These are phyloP conservation scores for Leptodactylus fallax DNA, from an alignment of 2,797 vertebrate genomes.

Conservation along the genomic window DNA sequence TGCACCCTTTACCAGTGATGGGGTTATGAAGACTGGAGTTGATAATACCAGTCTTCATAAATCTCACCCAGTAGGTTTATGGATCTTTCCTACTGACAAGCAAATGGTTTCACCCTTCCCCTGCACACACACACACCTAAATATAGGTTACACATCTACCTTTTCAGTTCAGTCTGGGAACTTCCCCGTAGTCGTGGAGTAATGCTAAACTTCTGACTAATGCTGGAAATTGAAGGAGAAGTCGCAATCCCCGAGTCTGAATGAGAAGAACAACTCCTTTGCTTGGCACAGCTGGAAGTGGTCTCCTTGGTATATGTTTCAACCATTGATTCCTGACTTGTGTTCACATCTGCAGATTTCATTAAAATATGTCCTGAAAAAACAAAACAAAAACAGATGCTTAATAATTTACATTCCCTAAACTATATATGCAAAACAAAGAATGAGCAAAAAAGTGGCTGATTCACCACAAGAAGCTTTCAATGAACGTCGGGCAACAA, in stretches of 20 bases:
- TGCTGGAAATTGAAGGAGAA: slow-evolving; percentile 49
- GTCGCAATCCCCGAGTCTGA: slow-evolving; percentile 71
- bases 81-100: too few relatives aligned
- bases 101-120: too few relatives aligned
- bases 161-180: neutral
- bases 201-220: neutral
- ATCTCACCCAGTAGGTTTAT: too few relatives aligned
- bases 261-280: slow-evolving; percentile 65
- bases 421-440: too few relatives aligned
- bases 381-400: too few relatives aligned
- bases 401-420: neutral
- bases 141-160: neutral
- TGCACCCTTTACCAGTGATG: too few relatives aligned
- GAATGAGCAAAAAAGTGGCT: neutral
- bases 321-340: neutral
- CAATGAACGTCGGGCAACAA: neutral
- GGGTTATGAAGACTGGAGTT: too few relatives aligned
- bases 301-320: neutral
- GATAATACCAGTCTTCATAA: too few relatives aligned
- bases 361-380: slow-evolving; percentile 76
- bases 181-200: neutral
- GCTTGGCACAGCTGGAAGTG: neutral
- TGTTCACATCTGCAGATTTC: neutral
- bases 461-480: neutral
- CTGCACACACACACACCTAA: too few relatives aligned